phyloP scores from a whole-genome alignment of 2,113 vertebrate species.

The Podocnemis expansa region DNA sequence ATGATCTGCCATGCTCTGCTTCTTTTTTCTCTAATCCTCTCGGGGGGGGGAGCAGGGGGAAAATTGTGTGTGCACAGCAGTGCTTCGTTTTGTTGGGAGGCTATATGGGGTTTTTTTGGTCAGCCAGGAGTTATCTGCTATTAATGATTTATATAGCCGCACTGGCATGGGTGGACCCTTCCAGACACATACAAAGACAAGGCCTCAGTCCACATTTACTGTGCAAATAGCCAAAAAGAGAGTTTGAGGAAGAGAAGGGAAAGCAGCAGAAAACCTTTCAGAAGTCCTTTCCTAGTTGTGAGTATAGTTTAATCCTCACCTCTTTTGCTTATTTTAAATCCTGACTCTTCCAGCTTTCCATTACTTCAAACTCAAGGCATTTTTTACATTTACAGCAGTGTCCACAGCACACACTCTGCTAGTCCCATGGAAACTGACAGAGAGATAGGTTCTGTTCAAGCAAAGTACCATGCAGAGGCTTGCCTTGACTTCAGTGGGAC shows the following conservation, averaged over 20 bases:
- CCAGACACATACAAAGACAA: background rate
- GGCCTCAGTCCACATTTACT: background rate
- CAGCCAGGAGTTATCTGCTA: background rate
- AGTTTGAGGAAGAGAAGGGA: background rate
- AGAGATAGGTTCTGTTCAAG: background rate
- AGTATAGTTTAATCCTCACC: background rate
- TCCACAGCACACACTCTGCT: background rate
- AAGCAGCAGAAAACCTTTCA: background rate
- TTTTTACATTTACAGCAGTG: background rate
- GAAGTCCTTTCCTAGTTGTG: background rate
- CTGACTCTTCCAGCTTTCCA: background rate
- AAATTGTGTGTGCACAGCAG: background rate
- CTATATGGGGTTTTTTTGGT: background rate
- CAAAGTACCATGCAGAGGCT: background rate
- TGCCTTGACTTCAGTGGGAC: background rate
- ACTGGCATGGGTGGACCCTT: background rate
- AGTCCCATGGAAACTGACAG: background rate
- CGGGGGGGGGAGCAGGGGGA: background rate
- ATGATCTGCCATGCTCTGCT: background rate
- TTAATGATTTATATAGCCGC: background rate
- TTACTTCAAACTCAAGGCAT: background rate
- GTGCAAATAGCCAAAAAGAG: background rate
- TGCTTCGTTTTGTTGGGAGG: background rate
- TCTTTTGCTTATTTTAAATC: background rate
- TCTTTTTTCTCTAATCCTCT: background rate